These are phyloP conservation scores for Centropyge bicolor DNA, from an alignment of 2,797 vertebrate genomes.

Conservation along the genomic window DNA sequence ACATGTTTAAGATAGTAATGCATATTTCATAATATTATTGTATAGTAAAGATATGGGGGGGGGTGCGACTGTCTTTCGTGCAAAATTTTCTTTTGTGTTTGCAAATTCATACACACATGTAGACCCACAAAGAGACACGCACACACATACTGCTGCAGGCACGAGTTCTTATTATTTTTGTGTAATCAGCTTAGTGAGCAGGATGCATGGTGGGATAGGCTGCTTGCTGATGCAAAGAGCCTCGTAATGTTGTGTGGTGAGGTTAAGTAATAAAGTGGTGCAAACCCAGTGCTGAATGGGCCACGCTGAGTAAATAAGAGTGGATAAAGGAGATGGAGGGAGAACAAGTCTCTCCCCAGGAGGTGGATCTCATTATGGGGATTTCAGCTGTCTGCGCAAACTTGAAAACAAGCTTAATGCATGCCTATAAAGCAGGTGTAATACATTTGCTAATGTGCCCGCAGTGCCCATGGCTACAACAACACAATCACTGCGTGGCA, in stretches of 20 bases:
- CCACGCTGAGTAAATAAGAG: slow-evolving; percentile 82
- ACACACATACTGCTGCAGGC: slow-evolving; percentile 75
- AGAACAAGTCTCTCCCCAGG: slow-evolving; percentile 79
- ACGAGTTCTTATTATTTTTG: slow-evolving; percentile 85
- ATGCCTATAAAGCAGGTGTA: slow-evolving; percentile 86
- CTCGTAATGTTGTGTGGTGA: slow-evolving; percentile 81
- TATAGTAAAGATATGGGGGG: neutral
- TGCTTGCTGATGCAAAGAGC: slow-evolving; percentile 84
- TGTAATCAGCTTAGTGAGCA: slow-evolving; percentile 88
- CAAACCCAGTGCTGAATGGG: slow-evolving; percentile 82
- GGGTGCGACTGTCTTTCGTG: slow-evolving; percentile 39
- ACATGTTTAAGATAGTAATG: neutral
- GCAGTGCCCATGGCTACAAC: slow-evolving; percentile 65
- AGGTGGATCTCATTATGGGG: slow-evolving; percentile 88
- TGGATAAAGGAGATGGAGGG: slow-evolving; percentile 74
- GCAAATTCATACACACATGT: slow-evolving; percentile 46
- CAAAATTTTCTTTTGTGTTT: slow-evolving; percentile 40
- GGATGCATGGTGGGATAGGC: slow-evolving; percentile 77
- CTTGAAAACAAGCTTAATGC: slow-evolving; percentile 84
- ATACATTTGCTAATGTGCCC: slow-evolving; percentile 83
- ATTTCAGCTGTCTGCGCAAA: slow-evolving; percentile 82
- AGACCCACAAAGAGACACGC: slow-evolving; percentile 49
- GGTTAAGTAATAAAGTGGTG: slow-evolving; percentile 88
- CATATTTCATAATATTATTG: slow-evolving; percentile 4
- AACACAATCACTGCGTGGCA: slow-evolving; percentile 60